Percentiles rank a stretch among this genome's conserved stretches.
Evolutionary conservation across 2,797 vertebrate species (phyloP).

Genomic region (Cyprinodon diabolis): DNA sequence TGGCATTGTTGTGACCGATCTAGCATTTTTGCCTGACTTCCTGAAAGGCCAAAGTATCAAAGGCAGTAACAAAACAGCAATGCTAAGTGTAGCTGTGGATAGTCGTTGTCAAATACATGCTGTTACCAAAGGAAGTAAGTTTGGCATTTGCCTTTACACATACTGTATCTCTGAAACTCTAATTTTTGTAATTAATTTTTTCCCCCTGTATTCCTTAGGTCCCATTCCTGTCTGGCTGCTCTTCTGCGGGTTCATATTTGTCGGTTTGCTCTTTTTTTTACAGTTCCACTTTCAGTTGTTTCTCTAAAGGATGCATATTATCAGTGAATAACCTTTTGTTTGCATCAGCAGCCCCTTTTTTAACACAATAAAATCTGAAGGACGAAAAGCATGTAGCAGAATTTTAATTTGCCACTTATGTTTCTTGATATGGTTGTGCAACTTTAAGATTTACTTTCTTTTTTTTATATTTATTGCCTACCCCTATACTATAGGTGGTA

Average conservation of each 20-base stretch:
- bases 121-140: constrained; percentile 87
- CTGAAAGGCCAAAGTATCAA: constrained; percentile 77
- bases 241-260: constrained; percentile 84
- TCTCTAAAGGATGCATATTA: constrained; percentile 35
- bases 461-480: too few relatives aligned
- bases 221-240: constrained; percentile 89
- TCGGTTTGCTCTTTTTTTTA: constrained; percentile 84
- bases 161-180: neutral
- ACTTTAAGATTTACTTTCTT: too few relatives aligned
- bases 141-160: neutral
- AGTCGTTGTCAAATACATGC: constrained; percentile 93
- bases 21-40: constrained; percentile 88
- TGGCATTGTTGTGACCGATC: constrained; percentile 92
- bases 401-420: neutral
- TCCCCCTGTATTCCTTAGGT: constrained; percentile 69
- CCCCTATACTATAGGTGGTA: too few relatives aligned
- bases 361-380: neutral
- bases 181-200: neutral
- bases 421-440: neutral
- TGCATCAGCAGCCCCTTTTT: neutral
- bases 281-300: constrained; percentile 77
- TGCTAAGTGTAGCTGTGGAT: constrained; percentile 95
- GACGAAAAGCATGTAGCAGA: neutral
- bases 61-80: constrained; percentile 85
- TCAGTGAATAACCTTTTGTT: neutral